These are phyloP conservation scores for Drosophila siamana DNA, from an alignment of 2,888 invertebrate genomes.

Conservation along the genomic window DNA sequence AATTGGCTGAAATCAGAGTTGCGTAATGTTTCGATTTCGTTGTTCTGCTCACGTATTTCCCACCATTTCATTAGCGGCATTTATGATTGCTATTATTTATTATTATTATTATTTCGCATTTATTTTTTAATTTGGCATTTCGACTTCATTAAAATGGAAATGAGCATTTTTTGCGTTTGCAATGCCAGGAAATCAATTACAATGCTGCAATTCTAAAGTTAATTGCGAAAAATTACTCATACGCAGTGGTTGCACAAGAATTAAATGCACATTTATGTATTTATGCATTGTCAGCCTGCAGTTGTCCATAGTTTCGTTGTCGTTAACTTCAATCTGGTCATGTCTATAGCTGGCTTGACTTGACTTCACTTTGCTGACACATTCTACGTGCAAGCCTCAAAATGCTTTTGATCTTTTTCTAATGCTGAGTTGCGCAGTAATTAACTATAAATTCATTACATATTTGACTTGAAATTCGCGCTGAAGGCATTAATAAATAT, in stretches of 20 bases:
- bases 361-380: background rate
- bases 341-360: background rate
- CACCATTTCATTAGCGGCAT: conserved; percentile 9
- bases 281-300: conserved; percentile 28
- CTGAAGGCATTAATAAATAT: too few relatives aligned
- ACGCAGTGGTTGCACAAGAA: conserved; percentile 60
- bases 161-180: conserved; percentile 16
- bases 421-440: background rate
- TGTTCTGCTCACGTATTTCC: conserved; percentile 22
- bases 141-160: conserved; percentile 57
- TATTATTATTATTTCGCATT: conserved; percentile 15
- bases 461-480: too few relatives aligned
- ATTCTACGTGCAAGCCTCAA: background rate
- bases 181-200: conserved; percentile 60
- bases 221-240: conserved; percentile 58
- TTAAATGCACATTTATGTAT: conserved; percentile 33
- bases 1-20: conserved; percentile 43
- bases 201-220: conserved; percentile 41
- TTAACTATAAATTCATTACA: too few relatives aligned
- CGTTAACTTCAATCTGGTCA: conserved; percentile 12
- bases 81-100: conserved; percentile 13
- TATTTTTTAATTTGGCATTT: conserved; percentile 39
- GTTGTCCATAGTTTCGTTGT: too few relatives aligned
- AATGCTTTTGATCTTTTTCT: conserved; percentile 4
- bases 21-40: conserved; percentile 22